phyloP scores from a whole-genome alignment of 2,888 invertebrate species.

The Mythimna ferrago region DNA sequence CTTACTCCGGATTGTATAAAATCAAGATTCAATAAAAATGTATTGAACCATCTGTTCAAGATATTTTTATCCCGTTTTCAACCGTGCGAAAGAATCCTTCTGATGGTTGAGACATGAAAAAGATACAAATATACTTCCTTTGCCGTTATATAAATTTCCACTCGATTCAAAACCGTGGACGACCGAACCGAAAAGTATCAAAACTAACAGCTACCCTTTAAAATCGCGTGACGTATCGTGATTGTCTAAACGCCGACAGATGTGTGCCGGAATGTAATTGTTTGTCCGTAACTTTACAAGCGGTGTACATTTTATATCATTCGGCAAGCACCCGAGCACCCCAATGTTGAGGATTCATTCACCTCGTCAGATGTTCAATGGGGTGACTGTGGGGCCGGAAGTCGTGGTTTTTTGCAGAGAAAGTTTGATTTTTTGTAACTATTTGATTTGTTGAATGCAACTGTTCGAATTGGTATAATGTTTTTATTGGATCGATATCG shows the following conservation, averaged over 20 bases:
- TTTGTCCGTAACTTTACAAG: conserved; percentile 85
- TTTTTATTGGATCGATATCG: conserved; percentile 4
- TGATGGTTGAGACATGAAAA: no score
- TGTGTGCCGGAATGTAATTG: conserved; percentile 90
- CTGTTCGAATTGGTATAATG: conserved; percentile 55
- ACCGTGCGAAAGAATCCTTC: no score
- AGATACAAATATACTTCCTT: no score
- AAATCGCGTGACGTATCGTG: conserved; percentile 90
- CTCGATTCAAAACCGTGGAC: no score
- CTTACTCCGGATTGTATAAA: no score
- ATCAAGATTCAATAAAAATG: no score
- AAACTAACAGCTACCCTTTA: conserved; percentile 62
- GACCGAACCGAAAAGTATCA: conserved; percentile 72
- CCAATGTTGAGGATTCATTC: conserved; percentile 85
- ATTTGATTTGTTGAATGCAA: conserved; percentile 78
- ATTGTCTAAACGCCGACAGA: conserved; percentile 90
- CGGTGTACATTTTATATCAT: conserved; percentile 86
- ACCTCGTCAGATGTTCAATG: conserved; percentile 90
- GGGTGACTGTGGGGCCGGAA: conserved; percentile 81
- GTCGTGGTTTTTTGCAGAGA: conserved; percentile 80
- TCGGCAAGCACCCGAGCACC: conserved; percentile 80
- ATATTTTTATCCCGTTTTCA: no score
- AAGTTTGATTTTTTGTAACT: conserved; percentile 71
- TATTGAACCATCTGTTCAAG: no score
- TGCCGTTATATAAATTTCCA: no score